Evolutionary conservation across 2,797 vertebrate genomes (phyloP), one percentile per base, ranked within the genome.

Genomic region (Salmo trutta): DNA sequence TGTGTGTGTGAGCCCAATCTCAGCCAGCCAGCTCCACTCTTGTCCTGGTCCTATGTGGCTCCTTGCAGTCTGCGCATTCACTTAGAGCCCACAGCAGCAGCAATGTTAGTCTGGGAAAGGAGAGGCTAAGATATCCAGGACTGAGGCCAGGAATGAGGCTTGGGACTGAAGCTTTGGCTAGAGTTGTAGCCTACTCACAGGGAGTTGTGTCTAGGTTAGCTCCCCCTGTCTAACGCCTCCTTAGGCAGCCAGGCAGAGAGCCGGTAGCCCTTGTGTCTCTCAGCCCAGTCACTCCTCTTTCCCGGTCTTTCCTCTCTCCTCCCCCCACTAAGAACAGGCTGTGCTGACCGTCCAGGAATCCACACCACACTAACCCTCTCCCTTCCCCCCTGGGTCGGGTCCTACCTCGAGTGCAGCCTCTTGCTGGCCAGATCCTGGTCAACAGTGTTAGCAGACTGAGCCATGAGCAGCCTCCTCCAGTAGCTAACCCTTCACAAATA

Each of bases 401-500:
- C 92, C 76, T 94, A 96, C 95, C 95, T 93, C 74, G 94, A 95
- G 84, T 94, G 93, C 24, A 95, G 92, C 86, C 94, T 92, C 93
- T 93, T 95, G 92, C 93, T 91, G 77, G 92, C 90, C 85, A 91
- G 83, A 56, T 93, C 93, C 81, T 91, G 93, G 77, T 93, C 90
- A 90, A 90, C 91, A 29, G 91, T 88, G 87, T 89, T 90, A 79
- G 92, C 85, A 5, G 93, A 92, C 85, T 93, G 90, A 93, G 94
- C 95, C 95, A 96, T 96, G 77, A 83, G 81, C 16, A 71, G 24
- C 4, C 72, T 15, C 29, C 71, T 68, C 79, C 17, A 21, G 76
- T 77, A 85, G 74, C 75, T 33, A 33, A 62, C 77, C 79, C 72
- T 80, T 65, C 71, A 62, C 78, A 75, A 47, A 69, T 2, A 31